phyloP scores from a whole-genome alignment of 2,113 vertebrate species.

The Sapajus apella region DNA sequence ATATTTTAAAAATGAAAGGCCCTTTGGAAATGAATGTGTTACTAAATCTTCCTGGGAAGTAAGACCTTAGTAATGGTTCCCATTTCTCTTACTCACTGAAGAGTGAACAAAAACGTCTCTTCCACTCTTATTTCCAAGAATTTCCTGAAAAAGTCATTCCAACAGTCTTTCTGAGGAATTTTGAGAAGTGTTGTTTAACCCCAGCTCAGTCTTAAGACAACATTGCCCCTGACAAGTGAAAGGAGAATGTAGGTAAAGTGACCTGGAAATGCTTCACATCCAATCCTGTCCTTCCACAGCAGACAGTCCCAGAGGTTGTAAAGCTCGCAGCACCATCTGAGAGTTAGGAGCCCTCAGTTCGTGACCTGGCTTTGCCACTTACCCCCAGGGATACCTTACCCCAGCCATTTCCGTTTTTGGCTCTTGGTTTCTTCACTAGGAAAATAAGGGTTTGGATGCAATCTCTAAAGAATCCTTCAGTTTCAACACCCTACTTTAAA shows the following conservation, averaged over 20 bases:
- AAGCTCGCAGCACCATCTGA: not conserved
- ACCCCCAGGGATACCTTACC: not conserved
- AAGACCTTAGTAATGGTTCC: not conserved
- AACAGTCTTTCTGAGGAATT: not conserved
- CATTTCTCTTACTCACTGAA: constrained; percentile 4
- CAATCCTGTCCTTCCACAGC: not conserved
- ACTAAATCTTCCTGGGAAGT: not conserved
- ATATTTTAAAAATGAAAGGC: constrained; percentile 16
- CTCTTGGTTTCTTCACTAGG: not conserved
- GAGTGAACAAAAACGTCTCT: not conserved
- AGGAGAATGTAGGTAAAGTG: not conserved
- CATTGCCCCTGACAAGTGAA: not conserved
- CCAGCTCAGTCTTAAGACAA: not conserved
- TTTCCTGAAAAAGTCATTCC: not conserved
- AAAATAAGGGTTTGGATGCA: not conserved
- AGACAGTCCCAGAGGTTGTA: not conserved
- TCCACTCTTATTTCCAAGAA: not conserved
- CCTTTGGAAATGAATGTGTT: constrained; percentile 42
- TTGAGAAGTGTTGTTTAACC: not conserved
- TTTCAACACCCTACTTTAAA: constrained; percentile 1
- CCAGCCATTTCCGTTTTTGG: not conserved
- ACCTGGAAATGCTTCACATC: not conserved
- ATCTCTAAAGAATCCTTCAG: not conserved
- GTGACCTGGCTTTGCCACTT: not conserved
- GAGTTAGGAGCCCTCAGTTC: not conserved